Evolutionary conservation across 2,113 vertebrate genomes (phyloP).

Genomic region (Hystrix brachyura): DNA sequence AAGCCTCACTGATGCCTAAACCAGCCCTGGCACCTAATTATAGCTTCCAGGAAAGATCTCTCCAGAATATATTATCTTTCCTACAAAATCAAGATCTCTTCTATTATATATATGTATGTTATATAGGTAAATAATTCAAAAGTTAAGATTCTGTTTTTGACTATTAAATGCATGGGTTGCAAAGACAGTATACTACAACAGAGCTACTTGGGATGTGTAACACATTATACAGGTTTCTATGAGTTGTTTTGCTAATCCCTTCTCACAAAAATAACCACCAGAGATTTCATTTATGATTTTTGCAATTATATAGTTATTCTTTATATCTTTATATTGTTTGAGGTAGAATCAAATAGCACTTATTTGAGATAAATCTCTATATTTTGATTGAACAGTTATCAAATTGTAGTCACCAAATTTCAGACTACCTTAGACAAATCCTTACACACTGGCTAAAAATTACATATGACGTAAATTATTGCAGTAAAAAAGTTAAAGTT

Average conservation of each 20-base stretch:
- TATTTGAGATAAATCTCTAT: neutral
- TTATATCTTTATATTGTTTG: neutral
- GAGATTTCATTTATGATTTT: neutral
- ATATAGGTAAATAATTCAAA: slow-evolving; percentile 7
- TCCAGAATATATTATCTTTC: slow-evolving; percentile 61
- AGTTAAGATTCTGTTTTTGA: neutral
- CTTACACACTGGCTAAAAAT: neutral
- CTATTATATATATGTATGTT: slow-evolving; percentile 39
- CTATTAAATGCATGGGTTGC: neutral
- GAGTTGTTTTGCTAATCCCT: neutral
- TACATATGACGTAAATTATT: neutral
- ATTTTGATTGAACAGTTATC: neutral
- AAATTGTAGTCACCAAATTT: neutral
- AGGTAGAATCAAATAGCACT: neutral
- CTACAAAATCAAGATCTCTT: slow-evolving; percentile 62
- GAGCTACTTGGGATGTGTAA: neutral
- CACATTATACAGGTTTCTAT: neutral
- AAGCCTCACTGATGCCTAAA: slow-evolving; percentile 25
- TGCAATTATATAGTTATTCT: neutral
- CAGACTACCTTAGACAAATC: neutral
- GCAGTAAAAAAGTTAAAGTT: neutral
- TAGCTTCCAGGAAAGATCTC: slow-evolving; percentile 42
- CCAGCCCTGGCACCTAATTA: slow-evolving; percentile 30
- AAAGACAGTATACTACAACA: neutral
- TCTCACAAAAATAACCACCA: neutral